Evolutionary conservation across 2,888 invertebrate genomes (phyloP).

Genomic region (Drosophila subsilvestris): DNA sequence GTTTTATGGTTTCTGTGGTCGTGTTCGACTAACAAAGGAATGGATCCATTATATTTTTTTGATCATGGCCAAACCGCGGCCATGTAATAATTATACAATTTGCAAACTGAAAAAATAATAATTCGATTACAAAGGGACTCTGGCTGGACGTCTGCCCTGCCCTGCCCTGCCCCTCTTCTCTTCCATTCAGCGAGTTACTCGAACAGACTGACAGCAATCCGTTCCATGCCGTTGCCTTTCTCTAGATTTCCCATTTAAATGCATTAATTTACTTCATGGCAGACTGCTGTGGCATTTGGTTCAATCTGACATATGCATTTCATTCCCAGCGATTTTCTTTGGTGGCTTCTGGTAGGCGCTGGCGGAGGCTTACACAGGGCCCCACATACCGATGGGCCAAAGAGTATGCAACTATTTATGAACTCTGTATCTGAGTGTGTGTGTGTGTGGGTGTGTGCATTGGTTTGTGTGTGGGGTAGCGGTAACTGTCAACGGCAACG

Average conservation of each 20-base stretch:
- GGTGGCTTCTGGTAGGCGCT: neutral
- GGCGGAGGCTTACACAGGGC: neutral
- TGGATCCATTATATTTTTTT: neutral
- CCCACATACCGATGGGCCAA: conserved; percentile 21
- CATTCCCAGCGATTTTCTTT: conserved; percentile 45
- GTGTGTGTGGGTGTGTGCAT: neutral
- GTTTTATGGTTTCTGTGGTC: conserved; percentile 48
- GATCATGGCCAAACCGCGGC: neutral
- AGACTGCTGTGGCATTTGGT: conserved; percentile 21
- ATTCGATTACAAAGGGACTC: neutral
- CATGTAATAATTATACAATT: conserved; percentile 16
- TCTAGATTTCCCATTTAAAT: conserved; percentile 14
- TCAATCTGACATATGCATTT: conserved; percentile 44
- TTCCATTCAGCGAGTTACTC: too few relatives aligned
- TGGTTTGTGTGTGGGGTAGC: neutral
- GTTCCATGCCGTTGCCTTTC: conserved; percentile 4
- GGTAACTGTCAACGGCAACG: conserved; percentile 43
- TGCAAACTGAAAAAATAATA: conserved; percentile 8
- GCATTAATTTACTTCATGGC: conserved; percentile 38
- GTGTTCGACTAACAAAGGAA: conserved; percentile 25
- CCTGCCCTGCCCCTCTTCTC: too few relatives aligned
- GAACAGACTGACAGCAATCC: neutral
- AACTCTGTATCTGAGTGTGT: conserved; percentile 25
- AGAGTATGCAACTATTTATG: conserved; percentile 34
- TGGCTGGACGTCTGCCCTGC: too few relatives aligned